phyloP scores from a whole-genome alignment of 1,140 invertebrate genomes.

The honey bee (Apis mellifera) region DNA sequence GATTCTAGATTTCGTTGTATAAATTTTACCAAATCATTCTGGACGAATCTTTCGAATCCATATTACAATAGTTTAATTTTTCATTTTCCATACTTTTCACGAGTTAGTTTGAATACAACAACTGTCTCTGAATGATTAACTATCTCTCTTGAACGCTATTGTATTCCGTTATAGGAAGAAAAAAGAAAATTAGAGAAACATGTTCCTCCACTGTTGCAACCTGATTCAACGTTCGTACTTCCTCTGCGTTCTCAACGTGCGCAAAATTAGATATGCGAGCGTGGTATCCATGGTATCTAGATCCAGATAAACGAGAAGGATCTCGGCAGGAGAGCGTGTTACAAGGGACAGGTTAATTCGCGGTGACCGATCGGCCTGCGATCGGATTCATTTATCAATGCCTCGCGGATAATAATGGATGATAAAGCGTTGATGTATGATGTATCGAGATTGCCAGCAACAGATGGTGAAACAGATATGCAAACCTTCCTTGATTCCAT shows the following conservation, averaged over 20 bases:
- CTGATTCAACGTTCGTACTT: not conserved
- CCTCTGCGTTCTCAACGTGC: too few relatives aligned
- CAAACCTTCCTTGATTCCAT: not conserved
- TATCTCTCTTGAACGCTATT: not conserved
- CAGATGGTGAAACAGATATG: not conserved
- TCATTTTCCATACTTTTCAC: too few relatives aligned
- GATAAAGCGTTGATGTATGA: not conserved
- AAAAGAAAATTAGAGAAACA: not conserved
- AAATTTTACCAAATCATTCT: too few relatives aligned
- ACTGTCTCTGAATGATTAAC: not conserved
- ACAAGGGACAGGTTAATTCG: not conserved
- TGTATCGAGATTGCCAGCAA: not conserved
- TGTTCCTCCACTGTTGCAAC: not conserved
- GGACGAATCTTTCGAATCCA: too few relatives aligned
- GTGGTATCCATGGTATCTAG: not conserved
- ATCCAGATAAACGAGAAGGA: not conserved
- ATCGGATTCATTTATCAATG: conserved; percentile 18
- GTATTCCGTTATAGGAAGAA: not conserved
- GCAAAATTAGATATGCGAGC: not conserved
- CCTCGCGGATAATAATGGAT: not conserved
- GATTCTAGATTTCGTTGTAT: too few relatives aligned
- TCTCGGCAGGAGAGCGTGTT: not conserved
- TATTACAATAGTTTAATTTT: too few relatives aligned
- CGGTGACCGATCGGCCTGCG: conserved; percentile 3
- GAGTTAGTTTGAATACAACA: not conserved